These are phyloP conservation scores for Sinelater perroti DNA, from an alignment of 2,888 invertebrate genomes.

Conservation along the genomic window DNA sequence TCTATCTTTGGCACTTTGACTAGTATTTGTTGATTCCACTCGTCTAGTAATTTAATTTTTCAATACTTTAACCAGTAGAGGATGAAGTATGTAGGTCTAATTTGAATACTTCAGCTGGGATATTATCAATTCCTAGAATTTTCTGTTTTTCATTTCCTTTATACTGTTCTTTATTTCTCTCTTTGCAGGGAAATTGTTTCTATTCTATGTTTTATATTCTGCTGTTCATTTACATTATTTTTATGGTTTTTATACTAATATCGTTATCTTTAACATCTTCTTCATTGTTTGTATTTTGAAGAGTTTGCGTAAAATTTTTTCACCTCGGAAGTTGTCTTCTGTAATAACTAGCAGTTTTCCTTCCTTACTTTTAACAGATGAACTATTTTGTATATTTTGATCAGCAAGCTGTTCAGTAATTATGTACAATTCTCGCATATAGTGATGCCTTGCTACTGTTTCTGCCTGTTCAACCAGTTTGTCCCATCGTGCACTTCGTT, in stretches of 20 bases:
- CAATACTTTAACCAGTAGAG: not conserved
- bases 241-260: too few relatives aligned
- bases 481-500: not conserved
- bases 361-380: not conserved
- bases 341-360: not conserved
- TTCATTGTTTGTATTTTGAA: not conserved
- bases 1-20: not conserved
- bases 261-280: too few relatives aligned
- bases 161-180: constrained; percentile 1
- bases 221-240: not conserved
- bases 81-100: not conserved
- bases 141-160: constrained; percentile 4
- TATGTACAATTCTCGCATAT: not conserved
- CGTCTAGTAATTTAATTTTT: not conserved
- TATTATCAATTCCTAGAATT: constrained; percentile 1
- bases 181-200: not conserved
- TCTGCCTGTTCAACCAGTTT: not conserved
- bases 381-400: not conserved
- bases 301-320: too few relatives aligned
- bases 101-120: not conserved
- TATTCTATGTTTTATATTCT: not conserved
- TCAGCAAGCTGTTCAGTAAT: constrained; percentile 1
- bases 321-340: too few relatives aligned
- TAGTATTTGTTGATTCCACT: constrained; percentile 1
- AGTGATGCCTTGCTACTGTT: not conserved